Evolutionary conservation across 1,140 invertebrate genomes (phyloP).

Genomic region (Drosophila ohnishii): DNA sequence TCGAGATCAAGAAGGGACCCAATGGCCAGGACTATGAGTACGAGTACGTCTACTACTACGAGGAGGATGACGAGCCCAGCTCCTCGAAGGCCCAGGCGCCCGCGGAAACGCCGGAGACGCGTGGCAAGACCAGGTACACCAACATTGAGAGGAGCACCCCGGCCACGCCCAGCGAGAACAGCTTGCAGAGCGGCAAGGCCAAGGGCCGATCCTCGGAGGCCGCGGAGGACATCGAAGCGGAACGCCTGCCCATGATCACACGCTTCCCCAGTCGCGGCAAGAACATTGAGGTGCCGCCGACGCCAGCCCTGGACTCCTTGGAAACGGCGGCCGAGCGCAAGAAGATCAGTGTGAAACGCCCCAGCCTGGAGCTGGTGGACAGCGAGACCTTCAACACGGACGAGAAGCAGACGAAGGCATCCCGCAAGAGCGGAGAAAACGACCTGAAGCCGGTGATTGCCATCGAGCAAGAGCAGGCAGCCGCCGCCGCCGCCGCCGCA

Average conservation of each 20-base stretch:
- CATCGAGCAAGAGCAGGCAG: conserved; percentile 66
- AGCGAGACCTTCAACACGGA: conserved; percentile 91
- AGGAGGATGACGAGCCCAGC: conserved; percentile 90
- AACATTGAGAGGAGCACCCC: conserved; percentile 86
- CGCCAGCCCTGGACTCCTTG: conserved; percentile 70
- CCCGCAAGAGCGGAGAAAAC: conserved; percentile 67
- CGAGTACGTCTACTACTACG: conserved; percentile 95
- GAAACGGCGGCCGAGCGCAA: conserved; percentile 84
- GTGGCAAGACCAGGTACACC: conserved; percentile 86
- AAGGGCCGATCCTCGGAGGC: conserved; percentile 74
- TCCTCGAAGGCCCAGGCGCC: conserved; percentile 39
- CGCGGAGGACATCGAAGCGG: conserved; percentile 85
- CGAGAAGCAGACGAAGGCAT: conserved; percentile 83
- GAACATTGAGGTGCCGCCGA: conserved; percentile 71
- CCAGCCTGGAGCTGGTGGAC: conserved; percentile 90
- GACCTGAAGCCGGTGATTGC: conserved; percentile 74
- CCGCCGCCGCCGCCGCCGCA: conserved; percentile 57
- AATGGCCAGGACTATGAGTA: conserved; percentile 96
- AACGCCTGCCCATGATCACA: conserved; percentile 89
- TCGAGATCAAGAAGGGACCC: conserved; percentile 93
- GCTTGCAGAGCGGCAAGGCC: conserved; percentile 85
- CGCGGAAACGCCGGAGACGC: conserved; percentile 37
- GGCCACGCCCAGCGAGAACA: conserved; percentile 82
- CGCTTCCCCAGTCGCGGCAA: conserved; percentile 89
- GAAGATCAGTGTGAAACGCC: conserved; percentile 84